phyloP scores from a whole-genome alignment of 2,797 vertebrate species.

The Danio kyathit region DNA sequence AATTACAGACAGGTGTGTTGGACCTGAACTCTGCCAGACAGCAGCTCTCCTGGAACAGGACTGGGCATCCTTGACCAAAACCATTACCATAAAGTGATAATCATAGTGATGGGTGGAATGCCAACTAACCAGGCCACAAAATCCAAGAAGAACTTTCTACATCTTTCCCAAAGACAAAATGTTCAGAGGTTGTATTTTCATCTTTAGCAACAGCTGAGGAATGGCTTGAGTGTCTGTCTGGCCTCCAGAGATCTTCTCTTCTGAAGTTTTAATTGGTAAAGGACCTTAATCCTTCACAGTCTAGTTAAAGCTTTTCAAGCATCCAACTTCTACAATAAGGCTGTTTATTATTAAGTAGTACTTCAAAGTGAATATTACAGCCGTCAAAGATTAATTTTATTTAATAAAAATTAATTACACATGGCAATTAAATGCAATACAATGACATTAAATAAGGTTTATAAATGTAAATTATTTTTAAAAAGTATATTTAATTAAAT shows the following conservation, averaged over 20 bases:
- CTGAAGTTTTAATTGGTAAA: slow-evolving; percentile 65
- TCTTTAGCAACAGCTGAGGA: slow-evolving; percentile 44
- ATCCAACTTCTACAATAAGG: slow-evolving; percentile 55
- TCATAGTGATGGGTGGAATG: neutral
- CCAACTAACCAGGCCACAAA: neutral
- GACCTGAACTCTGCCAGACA: neutral
- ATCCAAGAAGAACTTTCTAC: neutral
- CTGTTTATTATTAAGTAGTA: slow-evolving; percentile 61
- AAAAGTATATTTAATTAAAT: no score
- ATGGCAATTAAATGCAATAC: no score
- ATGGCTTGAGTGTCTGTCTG: slow-evolving; percentile 38
- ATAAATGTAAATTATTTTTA: no score
- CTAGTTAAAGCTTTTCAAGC: slow-evolving; percentile 56
- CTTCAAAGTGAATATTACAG: slow-evolving; percentile 38
- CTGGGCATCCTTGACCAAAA: neutral
- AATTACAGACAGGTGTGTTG: neutral
- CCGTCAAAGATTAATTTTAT: no score
- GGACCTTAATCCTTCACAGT: slow-evolving; percentile 59
- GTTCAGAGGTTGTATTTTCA: slow-evolving; percentile 15
- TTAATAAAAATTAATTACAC: no score
- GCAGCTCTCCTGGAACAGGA: neutral
- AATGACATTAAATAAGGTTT: no score
- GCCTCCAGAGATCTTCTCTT: slow-evolving; percentile 43
- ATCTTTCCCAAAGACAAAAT: slow-evolving; percentile 13
- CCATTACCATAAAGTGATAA: neutral